Evolutionary conservation across 53 echinoderm and acorn worm species (phyloP).

Genomic region (Antedon mediterranea): DNA sequence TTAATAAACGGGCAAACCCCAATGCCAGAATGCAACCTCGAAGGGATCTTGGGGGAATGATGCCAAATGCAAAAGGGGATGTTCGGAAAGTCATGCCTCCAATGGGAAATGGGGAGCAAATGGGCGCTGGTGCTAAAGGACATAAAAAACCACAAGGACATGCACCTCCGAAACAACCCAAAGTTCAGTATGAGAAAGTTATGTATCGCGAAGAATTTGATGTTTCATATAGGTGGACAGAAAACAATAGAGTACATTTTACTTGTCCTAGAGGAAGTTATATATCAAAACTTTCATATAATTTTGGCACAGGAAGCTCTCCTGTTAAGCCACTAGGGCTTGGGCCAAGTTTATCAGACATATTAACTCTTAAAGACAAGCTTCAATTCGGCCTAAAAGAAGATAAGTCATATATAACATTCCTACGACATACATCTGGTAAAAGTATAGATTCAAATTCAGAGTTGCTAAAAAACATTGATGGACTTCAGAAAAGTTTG

Average conservation of each 20-base stretch:
- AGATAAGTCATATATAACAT: conserved; percentile 17
- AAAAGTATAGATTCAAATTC: conserved; percentile 5
- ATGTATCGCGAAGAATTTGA: conserved; percentile 58
- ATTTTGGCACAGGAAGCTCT: conserved; percentile 56
- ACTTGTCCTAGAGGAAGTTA: conserved; percentile 75
- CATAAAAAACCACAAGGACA: conserved; percentile 14
- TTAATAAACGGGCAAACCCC: neutral
- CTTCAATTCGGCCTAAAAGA: conserved; percentile 53
- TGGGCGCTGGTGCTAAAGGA: neutral
- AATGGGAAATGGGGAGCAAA: conserved; percentile 4
- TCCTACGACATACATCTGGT: conserved; percentile 26
- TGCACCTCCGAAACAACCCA: conserved; percentile 65
- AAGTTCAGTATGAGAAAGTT: conserved; percentile 67
- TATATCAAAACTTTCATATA: conserved; percentile 67
- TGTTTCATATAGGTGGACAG: conserved; percentile 78
- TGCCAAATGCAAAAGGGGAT: neutral
- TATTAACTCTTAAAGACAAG: conserved; percentile 66
- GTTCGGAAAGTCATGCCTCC: neutral
- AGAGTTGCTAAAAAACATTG: conserved; percentile 17
- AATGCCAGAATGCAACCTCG: neutral
- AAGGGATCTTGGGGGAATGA: neutral
- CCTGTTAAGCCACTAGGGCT: conserved; percentile 45
- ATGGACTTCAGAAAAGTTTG: conserved; percentile 44
- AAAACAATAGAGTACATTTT: conserved; percentile 88
- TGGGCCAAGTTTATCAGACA: conserved; percentile 29